These are phyloP conservation scores for Otocyon megalotis DNA, from an alignment of 2,113 vertebrate species.

Conservation along the genomic window DNA sequence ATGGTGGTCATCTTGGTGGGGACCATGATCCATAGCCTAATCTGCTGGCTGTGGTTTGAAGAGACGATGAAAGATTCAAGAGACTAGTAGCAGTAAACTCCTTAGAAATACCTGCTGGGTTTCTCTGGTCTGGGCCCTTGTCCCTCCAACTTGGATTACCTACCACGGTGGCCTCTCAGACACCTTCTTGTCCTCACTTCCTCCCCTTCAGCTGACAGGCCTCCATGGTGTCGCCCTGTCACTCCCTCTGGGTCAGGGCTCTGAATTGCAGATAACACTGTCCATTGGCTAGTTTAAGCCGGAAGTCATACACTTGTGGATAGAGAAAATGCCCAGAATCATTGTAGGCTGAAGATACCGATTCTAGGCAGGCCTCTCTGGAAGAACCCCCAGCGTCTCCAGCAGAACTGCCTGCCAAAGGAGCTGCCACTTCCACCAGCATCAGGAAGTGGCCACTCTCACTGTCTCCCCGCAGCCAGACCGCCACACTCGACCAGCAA, in stretches of 20 bases:
- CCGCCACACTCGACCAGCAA: background rate
- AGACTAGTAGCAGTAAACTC: background rate
- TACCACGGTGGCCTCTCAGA: background rate
- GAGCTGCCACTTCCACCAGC: no score
- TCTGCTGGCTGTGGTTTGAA: background rate
- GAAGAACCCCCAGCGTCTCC: background rate
- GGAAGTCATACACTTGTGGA: background rate
- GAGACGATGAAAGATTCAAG: background rate
- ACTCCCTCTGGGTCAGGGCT: background rate
- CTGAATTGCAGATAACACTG: background rate
- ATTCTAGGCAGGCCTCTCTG: background rate
- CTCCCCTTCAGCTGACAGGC: fast-evolving
- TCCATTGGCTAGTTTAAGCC: background rate
- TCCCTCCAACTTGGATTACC: background rate
- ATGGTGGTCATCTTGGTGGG: background rate
- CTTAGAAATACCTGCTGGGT: background rate
- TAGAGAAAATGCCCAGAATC: background rate
- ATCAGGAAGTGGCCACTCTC: background rate
- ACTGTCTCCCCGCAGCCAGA: background rate
- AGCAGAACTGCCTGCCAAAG: background rate
- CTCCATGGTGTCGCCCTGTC: no score
- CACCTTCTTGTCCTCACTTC: background rate
- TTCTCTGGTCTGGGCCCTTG: background rate
- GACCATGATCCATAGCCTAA: background rate
- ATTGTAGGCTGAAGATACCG: background rate